Evolutionary conservation across 2,888 invertebrate genomes (phyloP).

Genomic region (Dryobotodes eremita): DNA sequence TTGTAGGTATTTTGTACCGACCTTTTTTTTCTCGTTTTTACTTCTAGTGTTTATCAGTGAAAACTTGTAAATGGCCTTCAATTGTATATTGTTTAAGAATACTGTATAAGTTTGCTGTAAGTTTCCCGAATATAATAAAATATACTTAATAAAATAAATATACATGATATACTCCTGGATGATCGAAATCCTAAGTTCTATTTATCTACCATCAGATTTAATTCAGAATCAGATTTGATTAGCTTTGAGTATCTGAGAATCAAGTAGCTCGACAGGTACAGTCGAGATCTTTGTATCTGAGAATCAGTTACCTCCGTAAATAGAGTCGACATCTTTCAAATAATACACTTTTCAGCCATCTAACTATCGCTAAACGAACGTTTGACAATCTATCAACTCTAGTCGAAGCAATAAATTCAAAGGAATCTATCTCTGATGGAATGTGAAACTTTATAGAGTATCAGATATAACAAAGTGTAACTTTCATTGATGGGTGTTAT

Average conservation of each 20-base stretch:
- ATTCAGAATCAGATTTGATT: too few relatives aligned
- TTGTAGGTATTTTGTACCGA: too few relatives aligned
- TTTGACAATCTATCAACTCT: constrained; percentile 28
- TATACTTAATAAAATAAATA: not conserved
- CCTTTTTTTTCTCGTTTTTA: too few relatives aligned
- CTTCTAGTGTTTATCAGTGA: too few relatives aligned
- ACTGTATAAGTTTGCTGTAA: too few relatives aligned
- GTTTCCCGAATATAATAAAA: too few relatives aligned
- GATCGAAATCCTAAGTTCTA: too few relatives aligned
- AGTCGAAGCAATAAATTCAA: constrained; percentile 39
- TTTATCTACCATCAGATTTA: too few relatives aligned
- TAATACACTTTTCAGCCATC: constrained; percentile 4
- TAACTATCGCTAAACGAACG: not conserved
- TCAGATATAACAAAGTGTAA: constrained; percentile 45
- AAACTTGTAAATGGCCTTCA: too few relatives aligned
- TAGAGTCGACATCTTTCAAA: too few relatives aligned
- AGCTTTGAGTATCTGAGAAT: not conserved
- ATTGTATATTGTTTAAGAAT: too few relatives aligned
- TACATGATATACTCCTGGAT: not conserved
- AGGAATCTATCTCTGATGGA: constrained; percentile 19
- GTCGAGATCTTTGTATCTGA: not conserved
- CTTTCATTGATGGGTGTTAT: constrained; percentile 38
- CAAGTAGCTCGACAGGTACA: not conserved
- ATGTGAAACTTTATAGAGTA: constrained; percentile 34
- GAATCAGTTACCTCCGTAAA: too few relatives aligned